phyloP scores from a whole-genome alignment of 2,888 invertebrate species.

The Drosophila paracracens region DNA sequence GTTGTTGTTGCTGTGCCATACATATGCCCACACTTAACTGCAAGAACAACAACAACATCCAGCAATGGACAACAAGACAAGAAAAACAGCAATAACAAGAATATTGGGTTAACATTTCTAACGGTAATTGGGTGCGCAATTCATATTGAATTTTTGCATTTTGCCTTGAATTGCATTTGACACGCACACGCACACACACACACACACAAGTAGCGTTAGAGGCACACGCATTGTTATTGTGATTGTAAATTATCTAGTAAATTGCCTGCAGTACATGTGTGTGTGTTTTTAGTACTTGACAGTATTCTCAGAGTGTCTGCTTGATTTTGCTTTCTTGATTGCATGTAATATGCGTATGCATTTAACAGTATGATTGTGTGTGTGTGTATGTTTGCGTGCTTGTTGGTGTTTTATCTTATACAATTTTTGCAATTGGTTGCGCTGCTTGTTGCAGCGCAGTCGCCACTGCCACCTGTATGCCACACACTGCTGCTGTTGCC shows the following conservation, averaged over 20 bases:
- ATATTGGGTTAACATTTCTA: constrained; percentile 60
- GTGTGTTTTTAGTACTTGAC: constrained; percentile 7
- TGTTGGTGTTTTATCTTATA: constrained; percentile 11
- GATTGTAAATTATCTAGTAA: constrained; percentile 28
- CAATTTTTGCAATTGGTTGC: constrained; percentile 37
- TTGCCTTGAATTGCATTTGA: constrained; percentile 49
- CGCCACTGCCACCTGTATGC: constrained; percentile 49
- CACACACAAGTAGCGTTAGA: constrained; percentile 1
- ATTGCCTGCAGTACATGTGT: constrained; percentile 27
- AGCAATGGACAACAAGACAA: constrained; percentile 2
- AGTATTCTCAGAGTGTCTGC: constrained; percentile 17
- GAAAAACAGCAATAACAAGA: constrained; percentile 48
- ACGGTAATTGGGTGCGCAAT: constrained; percentile 52
- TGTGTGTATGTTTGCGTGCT: background rate
- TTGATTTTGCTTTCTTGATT: constrained; percentile 42
- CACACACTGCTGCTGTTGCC: constrained; percentile 16
- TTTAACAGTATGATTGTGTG: background rate
- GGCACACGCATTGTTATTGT: constrained; percentile 29
- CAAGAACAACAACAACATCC: constrained; percentile 4
- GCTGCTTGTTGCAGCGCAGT: constrained; percentile 39
- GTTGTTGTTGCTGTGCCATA: constrained; percentile 20
- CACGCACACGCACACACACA: constrained; percentile 8
- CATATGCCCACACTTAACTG: constrained; percentile 37
- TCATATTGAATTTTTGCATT: constrained; percentile 53
- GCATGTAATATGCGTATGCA: constrained; percentile 51